phyloP scores from a whole-genome alignment of 2,888 invertebrate species.

The Amitus sp. region DNA sequence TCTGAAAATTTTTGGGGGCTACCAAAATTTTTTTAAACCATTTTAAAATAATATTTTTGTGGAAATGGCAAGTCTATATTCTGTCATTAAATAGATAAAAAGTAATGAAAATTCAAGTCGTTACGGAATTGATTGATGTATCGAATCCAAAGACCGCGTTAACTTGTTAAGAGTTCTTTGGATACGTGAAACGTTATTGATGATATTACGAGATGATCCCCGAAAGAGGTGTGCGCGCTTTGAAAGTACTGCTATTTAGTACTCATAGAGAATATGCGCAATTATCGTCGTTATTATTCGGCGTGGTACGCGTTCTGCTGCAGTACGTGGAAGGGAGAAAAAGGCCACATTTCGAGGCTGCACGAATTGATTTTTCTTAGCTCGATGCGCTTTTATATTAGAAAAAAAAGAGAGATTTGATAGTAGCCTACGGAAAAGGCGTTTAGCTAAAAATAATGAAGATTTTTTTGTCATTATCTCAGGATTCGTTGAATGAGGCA shows the following conservation, averaged over 20 bases:
- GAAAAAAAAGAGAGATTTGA: background rate
- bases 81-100: too few relatives aligned
- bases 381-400: too few relatives aligned
- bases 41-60: too few relatives aligned
- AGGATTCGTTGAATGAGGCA: background rate
- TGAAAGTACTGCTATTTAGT: conserved; percentile 52
- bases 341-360: conserved; percentile 5
- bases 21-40: too few relatives aligned
- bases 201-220: conserved; percentile 43
- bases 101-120: too few relatives aligned
- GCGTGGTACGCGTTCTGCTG: too few relatives aligned
- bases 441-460: too few relatives aligned
- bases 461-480: too few relatives aligned
- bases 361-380: too few relatives aligned
- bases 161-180: conserved; percentile 63
- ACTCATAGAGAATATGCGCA: conserved; percentile 50
- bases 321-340: conserved; percentile 10
- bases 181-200: conserved; percentile 44
- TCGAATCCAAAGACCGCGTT: conserved; percentile 60
- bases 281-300: conserved; percentile 55
- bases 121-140: conserved; percentile 13
- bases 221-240: conserved; percentile 58
- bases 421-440: too few relatives aligned
- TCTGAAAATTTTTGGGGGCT: too few relatives aligned
- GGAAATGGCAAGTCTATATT: too few relatives aligned